A percentile compares a stretch with the other conserved stretches of the same genome.
Conservation (phyloP, 2,113 vertebrate genomes). For the Chloroceryle aenea region DNA sequence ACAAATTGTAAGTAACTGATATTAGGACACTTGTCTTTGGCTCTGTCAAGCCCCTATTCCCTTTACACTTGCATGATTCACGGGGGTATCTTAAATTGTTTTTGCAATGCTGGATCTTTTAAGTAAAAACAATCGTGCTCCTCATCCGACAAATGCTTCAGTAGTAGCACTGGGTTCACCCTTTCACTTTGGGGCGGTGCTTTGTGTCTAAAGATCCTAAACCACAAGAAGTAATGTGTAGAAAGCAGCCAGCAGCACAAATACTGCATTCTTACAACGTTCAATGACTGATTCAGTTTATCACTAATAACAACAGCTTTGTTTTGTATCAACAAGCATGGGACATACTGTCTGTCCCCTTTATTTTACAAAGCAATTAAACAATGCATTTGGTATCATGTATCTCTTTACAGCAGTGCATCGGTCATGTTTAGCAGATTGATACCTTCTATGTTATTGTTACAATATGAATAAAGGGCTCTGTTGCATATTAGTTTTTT, state of each 20-base stretch:
- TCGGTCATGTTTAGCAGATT: background rate
- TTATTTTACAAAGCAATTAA: background rate
- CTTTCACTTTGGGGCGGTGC: background rate
- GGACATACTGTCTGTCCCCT: background rate
- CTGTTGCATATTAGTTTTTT: background rate
- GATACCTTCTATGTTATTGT: background rate
- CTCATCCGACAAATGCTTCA: background rate
- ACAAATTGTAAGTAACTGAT: background rate
- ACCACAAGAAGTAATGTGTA: background rate
- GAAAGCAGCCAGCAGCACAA: background rate
- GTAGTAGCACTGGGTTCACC: background rate
- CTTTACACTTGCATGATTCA: background rate
- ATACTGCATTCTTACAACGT: background rate
- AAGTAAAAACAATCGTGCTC: background rate
- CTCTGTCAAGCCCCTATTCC: no score
- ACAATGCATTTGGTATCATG: background rate
- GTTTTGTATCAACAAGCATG: background rate
- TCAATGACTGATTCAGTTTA: background rate
- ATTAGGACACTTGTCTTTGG: background rate
- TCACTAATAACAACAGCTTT: background rate
- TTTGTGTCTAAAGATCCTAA: background rate
- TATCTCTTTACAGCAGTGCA: background rate
- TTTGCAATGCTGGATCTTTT: background rate
- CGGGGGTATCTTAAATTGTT: background rate
- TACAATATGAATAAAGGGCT: background rate